Evolutionary conservation across 2,888 invertebrate genomes (phyloP).

Genomic region (Tetheella fluctuosa): DNA sequence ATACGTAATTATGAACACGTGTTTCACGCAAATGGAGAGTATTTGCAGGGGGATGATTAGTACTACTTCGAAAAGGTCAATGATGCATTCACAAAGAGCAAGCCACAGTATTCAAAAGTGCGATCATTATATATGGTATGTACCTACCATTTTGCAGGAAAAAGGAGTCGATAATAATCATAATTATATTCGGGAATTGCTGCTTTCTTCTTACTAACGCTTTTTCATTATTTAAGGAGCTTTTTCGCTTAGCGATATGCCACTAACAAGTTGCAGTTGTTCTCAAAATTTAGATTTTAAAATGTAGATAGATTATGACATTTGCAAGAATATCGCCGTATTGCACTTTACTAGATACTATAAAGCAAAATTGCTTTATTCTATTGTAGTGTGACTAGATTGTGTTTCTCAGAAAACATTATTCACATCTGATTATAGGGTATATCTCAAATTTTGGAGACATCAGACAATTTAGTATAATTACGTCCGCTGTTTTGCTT

Average conservation of each 20-base stretch:
- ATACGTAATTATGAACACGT: no score
- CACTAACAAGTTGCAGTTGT: background rate
- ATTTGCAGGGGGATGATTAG: background rate
- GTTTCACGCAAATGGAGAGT: background rate
- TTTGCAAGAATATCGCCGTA: background rate
- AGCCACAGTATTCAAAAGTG: background rate
- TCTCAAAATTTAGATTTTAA: background rate
- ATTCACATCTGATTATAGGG: conserved; percentile 31
- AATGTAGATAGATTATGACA: background rate
- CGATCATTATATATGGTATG: background rate
- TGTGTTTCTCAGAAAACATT: conserved; percentile 28
- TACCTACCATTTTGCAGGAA: background rate
- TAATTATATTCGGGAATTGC: background rate
- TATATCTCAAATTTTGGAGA: conserved; percentile 35
- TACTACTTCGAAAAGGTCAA: background rate
- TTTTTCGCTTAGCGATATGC: no score
- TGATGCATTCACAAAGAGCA: background rate
- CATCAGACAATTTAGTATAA: conserved; percentile 43
- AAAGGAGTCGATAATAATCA: background rate
- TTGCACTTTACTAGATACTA: background rate
- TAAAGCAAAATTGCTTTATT: background rate
- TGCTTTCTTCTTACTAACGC: conserved; percentile 2
- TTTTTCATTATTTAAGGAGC: no score
- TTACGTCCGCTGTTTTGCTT: conserved; percentile 51
- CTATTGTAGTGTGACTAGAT: conserved; percentile 6